These are phyloP conservation scores for Caerostris extrusa DNA, from an alignment of 1,140 invertebrate species.

Conservation along the genomic window DNA sequence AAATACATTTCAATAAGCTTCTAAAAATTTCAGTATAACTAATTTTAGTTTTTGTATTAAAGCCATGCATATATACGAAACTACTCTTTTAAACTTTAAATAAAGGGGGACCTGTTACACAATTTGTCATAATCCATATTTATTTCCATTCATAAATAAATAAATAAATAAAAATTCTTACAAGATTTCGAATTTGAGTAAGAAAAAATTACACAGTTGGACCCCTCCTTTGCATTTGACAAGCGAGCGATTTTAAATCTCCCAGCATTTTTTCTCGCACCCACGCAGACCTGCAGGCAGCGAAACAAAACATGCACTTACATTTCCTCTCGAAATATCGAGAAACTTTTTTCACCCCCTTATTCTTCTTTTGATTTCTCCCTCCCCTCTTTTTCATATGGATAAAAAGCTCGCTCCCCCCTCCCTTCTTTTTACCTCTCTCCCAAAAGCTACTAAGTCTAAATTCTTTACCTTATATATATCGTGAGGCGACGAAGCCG, in stretches of 20 bases:
- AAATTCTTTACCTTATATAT: background rate
- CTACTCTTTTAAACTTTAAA: too few relatives aligned
- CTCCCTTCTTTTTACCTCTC: background rate
- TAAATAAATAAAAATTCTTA: background rate
- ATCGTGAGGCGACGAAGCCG: constrained; percentile 9
- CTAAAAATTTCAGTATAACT: too few relatives aligned
- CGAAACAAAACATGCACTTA: background rate
- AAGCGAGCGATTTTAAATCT: background rate
- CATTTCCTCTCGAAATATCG: too few relatives aligned
- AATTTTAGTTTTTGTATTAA: too few relatives aligned
- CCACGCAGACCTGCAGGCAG: background rate
- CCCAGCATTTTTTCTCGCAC: background rate
- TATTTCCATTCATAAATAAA: background rate
- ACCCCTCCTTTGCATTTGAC: background rate
- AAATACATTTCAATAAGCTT: too few relatives aligned
- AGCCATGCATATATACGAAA: too few relatives aligned
- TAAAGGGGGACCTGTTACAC: too few relatives aligned
- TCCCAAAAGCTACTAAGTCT: background rate
- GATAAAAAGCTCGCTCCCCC: constrained; percentile 11
- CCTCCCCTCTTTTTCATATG: background rate
- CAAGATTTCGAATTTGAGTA: background rate
- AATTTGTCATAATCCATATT: background rate
- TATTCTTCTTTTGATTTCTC: background rate
- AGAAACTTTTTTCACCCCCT: background rate
- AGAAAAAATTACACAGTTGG: background rate